phyloP scores from a whole-genome alignment of 1,140 invertebrate genomes.

The Papilio polyxenes region DNA sequence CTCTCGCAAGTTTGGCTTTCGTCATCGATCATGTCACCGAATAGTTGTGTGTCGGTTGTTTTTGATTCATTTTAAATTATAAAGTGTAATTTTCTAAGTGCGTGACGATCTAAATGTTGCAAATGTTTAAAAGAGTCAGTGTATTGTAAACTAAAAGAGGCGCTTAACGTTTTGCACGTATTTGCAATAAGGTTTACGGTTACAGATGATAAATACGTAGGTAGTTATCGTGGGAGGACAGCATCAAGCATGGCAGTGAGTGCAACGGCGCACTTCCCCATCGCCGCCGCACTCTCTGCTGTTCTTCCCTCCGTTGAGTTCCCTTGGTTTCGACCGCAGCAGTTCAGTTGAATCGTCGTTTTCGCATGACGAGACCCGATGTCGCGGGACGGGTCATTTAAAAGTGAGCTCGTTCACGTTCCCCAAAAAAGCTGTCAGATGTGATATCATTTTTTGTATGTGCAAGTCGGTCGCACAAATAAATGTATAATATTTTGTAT shows the following conservation, averaged over 20 bases:
- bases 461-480: constrained; percentile 36
- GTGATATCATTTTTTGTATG: constrained; percentile 5
- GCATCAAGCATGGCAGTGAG: constrained; percentile 46
- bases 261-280: constrained; percentile 63
- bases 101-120: constrained; percentile 75
- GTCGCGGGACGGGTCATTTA: constrained; percentile 44
- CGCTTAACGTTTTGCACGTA: constrained; percentile 79
- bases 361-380: constrained; percentile 45
- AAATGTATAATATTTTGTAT: constrained; percentile 30
- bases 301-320: constrained; percentile 42
- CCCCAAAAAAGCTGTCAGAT: constrained; percentile 13
- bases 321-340: constrained; percentile 41
- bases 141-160: constrained; percentile 77
- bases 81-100: constrained; percentile 64
- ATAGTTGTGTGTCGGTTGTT: constrained; percentile 76
- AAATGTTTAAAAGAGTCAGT: constrained; percentile 71
- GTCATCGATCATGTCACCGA: constrained; percentile 71
- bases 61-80: constrained; percentile 68
- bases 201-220: constrained; percentile 74
- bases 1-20: constrained; percentile 73
- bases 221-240: constrained; percentile 61
- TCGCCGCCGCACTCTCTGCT: constrained; percentile 58
- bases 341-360: constrained; percentile 42
- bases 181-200: constrained; percentile 76
- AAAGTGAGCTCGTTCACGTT: constrained; percentile 12